These are phyloP conservation scores for Herpetotheres cachinnans DNA, from an alignment of 2,113 vertebrate genomes.

Conservation along the genomic window DNA sequence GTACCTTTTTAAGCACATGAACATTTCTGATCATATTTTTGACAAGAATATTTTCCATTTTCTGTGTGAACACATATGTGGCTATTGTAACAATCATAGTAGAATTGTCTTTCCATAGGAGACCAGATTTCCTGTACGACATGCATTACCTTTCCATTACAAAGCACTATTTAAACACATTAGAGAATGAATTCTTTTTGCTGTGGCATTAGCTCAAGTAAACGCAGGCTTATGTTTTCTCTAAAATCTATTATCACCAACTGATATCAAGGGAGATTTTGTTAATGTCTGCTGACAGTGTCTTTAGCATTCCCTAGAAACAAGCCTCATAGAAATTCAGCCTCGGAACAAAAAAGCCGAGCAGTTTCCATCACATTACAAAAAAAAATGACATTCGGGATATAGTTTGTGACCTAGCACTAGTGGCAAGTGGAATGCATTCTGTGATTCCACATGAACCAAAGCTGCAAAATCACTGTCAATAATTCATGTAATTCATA, in stretches of 20 bases:
- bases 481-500: conserved; percentile 44
- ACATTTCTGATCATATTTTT: background rate
- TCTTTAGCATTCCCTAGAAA: background rate
- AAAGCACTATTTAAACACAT: background rate
- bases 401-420: background rate
- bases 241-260: background rate
- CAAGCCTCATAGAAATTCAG: background rate
- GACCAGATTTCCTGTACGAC: background rate
- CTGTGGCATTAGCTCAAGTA: background rate
- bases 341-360: background rate
- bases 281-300: background rate
- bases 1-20: background rate
- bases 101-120: background rate
- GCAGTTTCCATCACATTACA: background rate
- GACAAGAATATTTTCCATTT: background rate
- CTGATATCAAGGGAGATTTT: background rate
- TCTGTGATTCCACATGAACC: background rate
- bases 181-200: background rate
- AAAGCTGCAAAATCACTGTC: background rate
- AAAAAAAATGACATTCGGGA: background rate
- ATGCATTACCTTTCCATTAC: background rate
- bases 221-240: background rate
- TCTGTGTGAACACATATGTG: background rate
- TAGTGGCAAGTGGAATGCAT: background rate
- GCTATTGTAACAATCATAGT: background rate